Base-by-base conservation (phyloP, 2,888 invertebrate species). In the Carpatolechia fugitivella region DNA sequence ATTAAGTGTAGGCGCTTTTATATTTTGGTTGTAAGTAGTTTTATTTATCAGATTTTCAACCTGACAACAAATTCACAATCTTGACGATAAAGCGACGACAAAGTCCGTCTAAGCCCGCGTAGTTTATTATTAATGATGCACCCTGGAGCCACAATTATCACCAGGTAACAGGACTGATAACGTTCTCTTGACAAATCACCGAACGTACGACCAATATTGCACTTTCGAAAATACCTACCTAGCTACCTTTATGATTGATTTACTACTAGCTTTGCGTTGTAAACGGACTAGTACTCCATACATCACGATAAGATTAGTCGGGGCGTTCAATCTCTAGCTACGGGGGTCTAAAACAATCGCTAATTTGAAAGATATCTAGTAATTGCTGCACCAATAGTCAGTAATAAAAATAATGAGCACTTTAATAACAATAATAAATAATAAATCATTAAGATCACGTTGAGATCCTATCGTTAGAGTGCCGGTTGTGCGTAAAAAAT, bases 251-350 rank as follows among this genome's bases (percentile, higher is more conserved):
- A 55, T 56, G 56, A 56, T 52, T 56, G 56, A 56, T 56, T 56
- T 52, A 16, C 46, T 13, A 14, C 35, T 41, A 49, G 48, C 49
- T 30, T 10, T 38, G 13, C 7, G 35, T 3, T 29, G 31, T 40
- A 48, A 49, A 48, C 36, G 46, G 44, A 30, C 53, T 55, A 36
- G 55, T 57, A 48, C 38, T 51, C 47, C 38, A 57, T 57, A 57
- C 48, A 57, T 55, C 55, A 57, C 52, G 57, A 57, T 55, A 58
- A 55, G 55, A 58, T 58, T 51, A 14, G 38, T n/a, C 20, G 14
- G 18, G 36, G 20, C 38, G 52, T 41, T 56, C 55, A 18, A 51
- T 55, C 33, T 55, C 50, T 1, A 50, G 36, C 36, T 36, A 47
- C 33, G 31, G 36, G 36, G 50, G 35, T 36, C 50, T 50, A 30